Conservation (phyloP, 2,888 invertebrate genomes). For the Endotricha flammealis region DNA sequence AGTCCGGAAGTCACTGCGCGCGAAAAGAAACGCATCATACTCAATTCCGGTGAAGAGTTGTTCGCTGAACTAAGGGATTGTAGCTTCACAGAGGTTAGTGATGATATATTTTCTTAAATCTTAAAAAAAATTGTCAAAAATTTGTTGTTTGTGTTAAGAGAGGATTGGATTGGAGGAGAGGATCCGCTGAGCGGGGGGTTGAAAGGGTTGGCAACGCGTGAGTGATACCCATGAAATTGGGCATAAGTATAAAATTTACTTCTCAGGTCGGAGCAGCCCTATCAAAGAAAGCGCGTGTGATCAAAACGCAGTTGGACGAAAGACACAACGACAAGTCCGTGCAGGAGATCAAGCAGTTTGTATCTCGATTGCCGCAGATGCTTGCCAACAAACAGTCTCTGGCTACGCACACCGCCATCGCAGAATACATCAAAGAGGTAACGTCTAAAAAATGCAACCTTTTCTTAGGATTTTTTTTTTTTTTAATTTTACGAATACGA, state of each 20-base stretch:
- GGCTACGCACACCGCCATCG: conserved; percentile 94
- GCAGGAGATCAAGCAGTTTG: conserved; percentile 96
- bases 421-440: conserved; percentile 94
- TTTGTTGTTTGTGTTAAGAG: no score
- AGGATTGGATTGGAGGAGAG: no score
- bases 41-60: conserved; percentile 93
- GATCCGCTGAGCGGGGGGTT: no score
- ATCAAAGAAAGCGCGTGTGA: conserved; percentile 90
- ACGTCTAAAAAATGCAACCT: no score
- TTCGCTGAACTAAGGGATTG: conserved; percentile 94
- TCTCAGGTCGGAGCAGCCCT: conserved; percentile 87
- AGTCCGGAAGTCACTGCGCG: conserved; percentile 76
- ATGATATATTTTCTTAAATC: not conserved
- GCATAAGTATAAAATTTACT: no score
- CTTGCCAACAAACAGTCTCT: conserved; percentile 91
- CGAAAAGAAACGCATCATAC: conserved; percentile 85
- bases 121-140: no score
- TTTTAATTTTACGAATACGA: no score
- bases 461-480: no score
- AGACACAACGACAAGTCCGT: conserved; percentile 91
- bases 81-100: conserved; percentile 88
- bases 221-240: no score
- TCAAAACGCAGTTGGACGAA: conserved; percentile 91
- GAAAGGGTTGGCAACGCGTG: no score
- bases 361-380: conserved; percentile 91